Conservation (phyloP, 2,113 vertebrate genomes). For the Alaudala cheleensis region DNA sequence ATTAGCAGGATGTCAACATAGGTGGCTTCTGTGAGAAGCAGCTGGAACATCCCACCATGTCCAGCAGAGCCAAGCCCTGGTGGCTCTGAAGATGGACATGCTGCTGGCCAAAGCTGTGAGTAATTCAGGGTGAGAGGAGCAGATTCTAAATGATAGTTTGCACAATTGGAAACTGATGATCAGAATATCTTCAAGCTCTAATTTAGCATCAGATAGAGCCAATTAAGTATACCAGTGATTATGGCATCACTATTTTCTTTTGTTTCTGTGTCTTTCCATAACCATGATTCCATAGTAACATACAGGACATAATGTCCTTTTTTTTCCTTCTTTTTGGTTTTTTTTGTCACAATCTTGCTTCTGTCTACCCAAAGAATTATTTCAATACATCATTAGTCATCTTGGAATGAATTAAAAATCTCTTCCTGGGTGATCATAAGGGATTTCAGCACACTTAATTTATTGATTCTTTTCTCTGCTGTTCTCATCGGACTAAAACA, state of each 20-base stretch:
- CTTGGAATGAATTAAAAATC: conserved; percentile 9
- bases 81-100: background rate
- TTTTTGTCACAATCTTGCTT: background rate
- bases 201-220: background rate
- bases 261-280: background rate
- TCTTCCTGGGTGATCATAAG: background rate
- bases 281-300: background rate
- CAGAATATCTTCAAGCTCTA: background rate
- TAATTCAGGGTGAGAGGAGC: background rate
- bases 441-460: background rate
- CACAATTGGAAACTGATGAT: background rate
- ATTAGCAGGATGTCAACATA: background rate
- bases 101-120: background rate
- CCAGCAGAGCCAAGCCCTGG: background rate
- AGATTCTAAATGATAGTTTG: background rate
- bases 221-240: background rate
- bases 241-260: background rate
- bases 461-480: background rate
- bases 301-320: background rate
- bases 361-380: background rate
- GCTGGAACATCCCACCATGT: background rate
- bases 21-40: background rate
- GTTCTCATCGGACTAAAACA: background rate
- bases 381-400: conserved; percentile 4
- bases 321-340: too few species aligned